Evolutionary conservation across 2,113 vertebrate genomes (phyloP).

Genomic region (Parotia lawesii): DNA sequence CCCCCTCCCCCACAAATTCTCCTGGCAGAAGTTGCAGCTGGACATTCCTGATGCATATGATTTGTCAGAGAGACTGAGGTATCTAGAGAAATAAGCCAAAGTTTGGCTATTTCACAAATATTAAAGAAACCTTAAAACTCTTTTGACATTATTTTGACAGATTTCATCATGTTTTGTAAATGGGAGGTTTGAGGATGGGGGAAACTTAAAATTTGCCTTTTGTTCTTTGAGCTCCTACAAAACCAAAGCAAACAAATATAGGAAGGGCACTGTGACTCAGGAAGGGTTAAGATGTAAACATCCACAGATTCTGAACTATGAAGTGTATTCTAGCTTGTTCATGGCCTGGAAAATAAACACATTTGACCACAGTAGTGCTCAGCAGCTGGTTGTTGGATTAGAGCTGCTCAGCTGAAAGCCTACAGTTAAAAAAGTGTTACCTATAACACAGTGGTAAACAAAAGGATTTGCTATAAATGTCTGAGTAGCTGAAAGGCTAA

Average conservation of each 20-base stretch:
- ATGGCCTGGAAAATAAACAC: constrained; percentile 22
- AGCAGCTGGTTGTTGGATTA: not conserved
- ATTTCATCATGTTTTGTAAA: not conserved
- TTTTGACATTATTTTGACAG: not conserved
- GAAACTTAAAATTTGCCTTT: not conserved
- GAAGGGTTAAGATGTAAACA: not conserved
- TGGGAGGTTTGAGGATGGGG: not conserved
- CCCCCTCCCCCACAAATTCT: not conserved
- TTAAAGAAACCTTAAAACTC: too few relatives aligned
- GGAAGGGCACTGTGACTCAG: not conserved
- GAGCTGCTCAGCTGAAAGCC: constrained; percentile 8
- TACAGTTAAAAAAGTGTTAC: not conserved
- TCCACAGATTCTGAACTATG: not conserved
- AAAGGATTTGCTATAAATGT: not conserved
- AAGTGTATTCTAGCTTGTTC: not conserved
- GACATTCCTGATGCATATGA: not conserved
- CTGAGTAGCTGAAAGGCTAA: not conserved
- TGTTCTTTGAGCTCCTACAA: not conserved
- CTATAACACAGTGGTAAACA: not conserved
- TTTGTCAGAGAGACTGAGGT: not conserved
- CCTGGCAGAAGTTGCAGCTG: not conserved
- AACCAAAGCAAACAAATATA: not conserved
- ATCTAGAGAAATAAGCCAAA: not conserved
- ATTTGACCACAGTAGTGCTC: not conserved
- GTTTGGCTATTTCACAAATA: not conserved